Evolutionary conservation across 2,888 invertebrate species (phyloP), one percentile per base, ranked within the genome.

Genomic region (Cetonia aurata): DNA sequence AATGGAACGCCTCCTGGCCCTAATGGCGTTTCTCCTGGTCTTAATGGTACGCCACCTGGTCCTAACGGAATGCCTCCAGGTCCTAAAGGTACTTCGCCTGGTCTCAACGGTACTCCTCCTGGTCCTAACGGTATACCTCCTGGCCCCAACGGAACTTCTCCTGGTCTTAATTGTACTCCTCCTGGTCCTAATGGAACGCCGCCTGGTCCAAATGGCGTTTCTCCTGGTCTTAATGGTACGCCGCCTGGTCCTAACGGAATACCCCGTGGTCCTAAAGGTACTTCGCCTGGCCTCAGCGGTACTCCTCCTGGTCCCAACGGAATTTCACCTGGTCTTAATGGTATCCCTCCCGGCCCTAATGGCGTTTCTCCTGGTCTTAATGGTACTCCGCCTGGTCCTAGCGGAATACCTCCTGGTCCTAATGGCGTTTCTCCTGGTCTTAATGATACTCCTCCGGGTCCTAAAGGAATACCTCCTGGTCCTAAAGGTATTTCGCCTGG

Each of bases 1-100:
- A 50, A 31, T n/a, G 33, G 13, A 48, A 15, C 6, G 15, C 17
- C 44, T 37, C 50, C 71, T 42, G 66, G 66, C 60, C 53, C 70
- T 52, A 62, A 67, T 25, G 72, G 71, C 44, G 70, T 42, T 50
- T n/a, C 69, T 25, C 73, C 75, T 25, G 76, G 75, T 33, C 73
- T 31, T 31, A 19, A 12, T 12, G 65, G 65, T 50, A 17, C 33
- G 12, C 74, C 74, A 66, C 74, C 75, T 31, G 76, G 75, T 25
- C 72, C 37, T 9, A 48, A 13, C 12, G 46, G 65, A 9, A n/a
- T 33, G 62, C 37, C 37, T 37, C 37, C 37, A 4, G 71, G 42
- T 67, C 55, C 44, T 59, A 37, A 41, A 15, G 62, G 46, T 44
- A 71, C 46, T 59, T n/a, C 69, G n/a, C 73, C 75, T 25, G 76